Evolutionary conservation across 2,797 vertebrate species (phyloP).

Genomic region (Gephyroberyx darwinii): DNA sequence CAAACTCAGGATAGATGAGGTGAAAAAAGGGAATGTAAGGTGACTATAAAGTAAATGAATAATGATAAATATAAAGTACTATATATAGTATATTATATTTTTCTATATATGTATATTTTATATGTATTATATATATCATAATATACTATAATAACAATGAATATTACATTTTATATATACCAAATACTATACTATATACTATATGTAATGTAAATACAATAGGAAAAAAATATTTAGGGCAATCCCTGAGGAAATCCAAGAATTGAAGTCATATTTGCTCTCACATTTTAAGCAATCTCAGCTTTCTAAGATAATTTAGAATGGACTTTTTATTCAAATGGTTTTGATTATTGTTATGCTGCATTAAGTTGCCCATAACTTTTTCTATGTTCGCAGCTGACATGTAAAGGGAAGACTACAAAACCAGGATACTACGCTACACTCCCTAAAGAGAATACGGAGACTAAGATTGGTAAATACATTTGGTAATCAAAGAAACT

Average conservation of each 20-base stretch:
- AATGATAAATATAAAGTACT: neutral
- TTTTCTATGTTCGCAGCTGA: constrained; percentile 81
- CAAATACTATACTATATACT: too few species aligned
- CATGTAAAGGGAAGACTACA: constrained; percentile 82
- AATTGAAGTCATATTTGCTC: neutral
- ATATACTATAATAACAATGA: too few species aligned
- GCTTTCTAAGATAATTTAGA: neutral
- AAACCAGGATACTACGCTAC: constrained; percentile 68
- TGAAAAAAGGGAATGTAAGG: too few species aligned
- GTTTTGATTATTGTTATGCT: neutral
- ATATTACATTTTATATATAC: too few species aligned
- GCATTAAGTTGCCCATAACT: constrained; percentile 6
- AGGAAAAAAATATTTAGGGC: too few species aligned
- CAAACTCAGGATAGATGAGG: neutral
- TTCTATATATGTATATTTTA: too few species aligned
- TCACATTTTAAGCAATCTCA: neutral
- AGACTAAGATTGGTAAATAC: constrained; percentile 84
- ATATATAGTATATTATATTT: too few species aligned
- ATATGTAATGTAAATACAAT: too few species aligned
- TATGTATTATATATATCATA: too few species aligned
- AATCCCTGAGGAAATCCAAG: too few species aligned
- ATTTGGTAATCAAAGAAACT: neutral
- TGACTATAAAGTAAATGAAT: too few species aligned
- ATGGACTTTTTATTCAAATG: neutral
- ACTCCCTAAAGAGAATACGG: constrained; percentile 63